Percentiles rank a stretch among this genome's conserved stretches.
phyloP scores from a whole-genome alignment of 37 sponge, comb jelly and placozoan species.

The Halichondria panicea region DNA sequence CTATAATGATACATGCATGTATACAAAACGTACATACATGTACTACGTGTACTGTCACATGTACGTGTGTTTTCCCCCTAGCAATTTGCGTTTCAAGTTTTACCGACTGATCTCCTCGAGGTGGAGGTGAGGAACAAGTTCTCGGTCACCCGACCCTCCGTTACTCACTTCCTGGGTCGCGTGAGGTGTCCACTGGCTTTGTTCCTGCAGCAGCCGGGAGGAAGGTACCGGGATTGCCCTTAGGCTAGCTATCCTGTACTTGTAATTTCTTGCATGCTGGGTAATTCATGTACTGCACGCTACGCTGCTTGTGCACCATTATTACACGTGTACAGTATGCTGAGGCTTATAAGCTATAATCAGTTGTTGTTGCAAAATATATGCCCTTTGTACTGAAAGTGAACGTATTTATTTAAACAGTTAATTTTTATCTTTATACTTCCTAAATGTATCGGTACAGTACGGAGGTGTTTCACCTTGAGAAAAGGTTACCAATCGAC shows the following conservation, averaged over 20 bases:
- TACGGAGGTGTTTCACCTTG: constrained; percentile 23
- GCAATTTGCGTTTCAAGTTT: constrained; percentile 11
- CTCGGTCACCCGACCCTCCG: constrained; percentile 4
- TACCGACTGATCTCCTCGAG: constrained; percentile 33
- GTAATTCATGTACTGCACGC: no score
- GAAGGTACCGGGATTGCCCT: background rate
- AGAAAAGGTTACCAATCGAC: constrained; percentile 55
- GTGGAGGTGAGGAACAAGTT: constrained; percentile 55
- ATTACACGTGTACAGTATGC: no score
- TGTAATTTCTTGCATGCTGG: no score
- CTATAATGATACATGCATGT: no score
- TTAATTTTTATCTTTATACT: background rate
- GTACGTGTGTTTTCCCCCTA: no score
- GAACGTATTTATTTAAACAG: no score
- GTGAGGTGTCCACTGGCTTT: background rate
- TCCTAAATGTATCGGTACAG: background rate
- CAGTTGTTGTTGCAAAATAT: no score
- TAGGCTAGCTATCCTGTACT: constrained; percentile 2
- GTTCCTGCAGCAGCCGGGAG: constrained; percentile 19
- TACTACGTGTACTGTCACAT: no score
- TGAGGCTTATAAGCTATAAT: no score
- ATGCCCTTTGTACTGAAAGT: no score
- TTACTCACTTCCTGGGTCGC: constrained; percentile 59
- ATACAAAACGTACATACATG: no score
- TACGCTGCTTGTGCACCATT: no score